Conservation (phyloP, 2,888 invertebrate genomes). For the Thereva unica region DNA sequence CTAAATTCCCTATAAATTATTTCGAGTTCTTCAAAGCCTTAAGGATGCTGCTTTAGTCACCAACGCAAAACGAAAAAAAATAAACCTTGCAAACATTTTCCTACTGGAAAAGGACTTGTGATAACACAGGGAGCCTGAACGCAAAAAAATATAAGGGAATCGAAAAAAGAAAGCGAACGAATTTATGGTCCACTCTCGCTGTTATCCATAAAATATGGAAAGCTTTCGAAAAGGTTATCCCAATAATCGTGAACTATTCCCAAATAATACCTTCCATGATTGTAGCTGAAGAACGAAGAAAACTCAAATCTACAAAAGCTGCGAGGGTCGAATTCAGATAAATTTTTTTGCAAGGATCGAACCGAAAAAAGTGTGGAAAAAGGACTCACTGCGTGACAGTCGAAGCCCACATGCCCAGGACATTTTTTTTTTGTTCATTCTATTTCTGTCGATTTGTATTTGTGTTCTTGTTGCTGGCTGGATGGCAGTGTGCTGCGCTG, state of each 20-base stretch:
- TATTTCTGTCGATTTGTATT: too few relatives aligned
- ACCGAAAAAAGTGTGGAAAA: not conserved
- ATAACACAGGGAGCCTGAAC: not conserved
- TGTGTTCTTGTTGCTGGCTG: slow-evolving; percentile 19
- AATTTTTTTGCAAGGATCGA: slow-evolving; percentile 7
- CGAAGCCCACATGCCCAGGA: too few relatives aligned
- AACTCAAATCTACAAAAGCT: slow-evolving; percentile 3
- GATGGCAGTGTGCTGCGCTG: not conserved
- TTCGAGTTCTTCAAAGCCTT: too few relatives aligned
- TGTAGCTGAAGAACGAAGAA: slow-evolving; percentile 23
- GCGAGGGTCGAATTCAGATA: slow-evolving; percentile 16
- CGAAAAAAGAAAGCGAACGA: slow-evolving; percentile 9
- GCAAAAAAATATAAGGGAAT: not conserved
- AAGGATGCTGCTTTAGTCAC: too few relatives aligned
- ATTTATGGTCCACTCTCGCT: slow-evolving; percentile 13
- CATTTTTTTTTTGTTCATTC: too few relatives aligned
- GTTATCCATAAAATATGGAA: slow-evolving; percentile 34
- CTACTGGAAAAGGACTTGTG: slow-evolving; percentile 1
- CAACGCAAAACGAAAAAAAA: too few relatives aligned
- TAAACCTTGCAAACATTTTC: not conserved
- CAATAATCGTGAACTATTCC: slow-evolving; percentile 34
- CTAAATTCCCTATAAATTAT: too few relatives aligned
- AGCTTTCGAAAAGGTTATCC: slow-evolving; percentile 28
- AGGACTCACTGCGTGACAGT: too few relatives aligned
- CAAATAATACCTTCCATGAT: slow-evolving; percentile 30